A percentile compares a stretch with the other conserved stretches of the same genome.
Evolutionary conservation across 2,797 vertebrate genomes (phyloP).

Genomic region (Enteromius paludinosus): DNA sequence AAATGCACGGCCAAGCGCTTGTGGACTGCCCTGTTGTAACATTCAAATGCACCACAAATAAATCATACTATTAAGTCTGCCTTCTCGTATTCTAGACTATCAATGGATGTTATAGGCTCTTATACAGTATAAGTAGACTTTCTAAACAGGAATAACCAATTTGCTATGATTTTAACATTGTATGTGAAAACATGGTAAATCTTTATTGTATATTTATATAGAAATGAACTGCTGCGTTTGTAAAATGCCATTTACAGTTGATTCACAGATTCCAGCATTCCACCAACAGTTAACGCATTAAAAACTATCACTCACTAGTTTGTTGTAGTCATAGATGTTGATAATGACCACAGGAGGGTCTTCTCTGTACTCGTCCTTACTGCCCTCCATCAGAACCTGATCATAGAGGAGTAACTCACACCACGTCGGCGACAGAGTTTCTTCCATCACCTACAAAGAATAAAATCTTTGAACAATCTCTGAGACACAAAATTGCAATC

Average conservation of each 20-base stretch:
- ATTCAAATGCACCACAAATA: background rate
- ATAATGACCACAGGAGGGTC: conserved; percentile 88
- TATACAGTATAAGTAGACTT: background rate
- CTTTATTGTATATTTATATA: background rate
- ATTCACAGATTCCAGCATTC: background rate
- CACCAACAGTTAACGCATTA: background rate
- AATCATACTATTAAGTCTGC: background rate
- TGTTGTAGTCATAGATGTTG: conserved; percentile 86
- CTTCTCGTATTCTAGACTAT: background rate
- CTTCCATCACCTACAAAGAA: conserved; percentile 78
- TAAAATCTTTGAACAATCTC: conserved; percentile 28
- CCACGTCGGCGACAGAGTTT: conserved; percentile 92
- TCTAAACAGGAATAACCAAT: background rate
- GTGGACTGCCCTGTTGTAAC: conserved; percentile 76
- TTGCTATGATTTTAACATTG: background rate
- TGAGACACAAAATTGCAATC: conserved; percentile 37
- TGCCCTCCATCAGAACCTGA: conserved; percentile 88
- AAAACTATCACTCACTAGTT: conserved; percentile 80
- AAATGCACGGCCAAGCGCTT: conserved; percentile 85
- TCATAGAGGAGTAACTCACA: conserved; percentile 89
- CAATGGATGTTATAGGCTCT: background rate
- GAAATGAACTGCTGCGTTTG: background rate
- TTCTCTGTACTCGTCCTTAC: conserved; percentile 83
- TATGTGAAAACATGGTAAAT: background rate
- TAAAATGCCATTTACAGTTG: background rate